Percentiles rank a stretch among this genome's conserved stretches.
Evolutionary conservation across 2,888 invertebrate species (phyloP).

Genomic region (Parthenolecanium corni): DNA sequence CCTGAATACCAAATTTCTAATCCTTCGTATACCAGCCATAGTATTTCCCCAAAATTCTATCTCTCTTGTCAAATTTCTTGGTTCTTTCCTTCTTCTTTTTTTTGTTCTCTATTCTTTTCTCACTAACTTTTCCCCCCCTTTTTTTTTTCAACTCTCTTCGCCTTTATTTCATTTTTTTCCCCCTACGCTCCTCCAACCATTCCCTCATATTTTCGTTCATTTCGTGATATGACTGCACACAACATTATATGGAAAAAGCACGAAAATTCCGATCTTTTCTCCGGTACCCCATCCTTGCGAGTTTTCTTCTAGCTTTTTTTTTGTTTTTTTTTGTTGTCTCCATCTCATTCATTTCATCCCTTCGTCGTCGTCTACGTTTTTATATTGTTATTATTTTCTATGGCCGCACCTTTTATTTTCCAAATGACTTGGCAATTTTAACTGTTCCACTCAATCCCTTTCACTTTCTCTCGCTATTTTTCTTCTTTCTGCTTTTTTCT

Average conservation of each 20-base stretch:
- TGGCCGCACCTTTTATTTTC: constrained; percentile 27
- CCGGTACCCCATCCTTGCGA: no score
- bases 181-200: neutral
- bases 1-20: constrained; percentile 24
- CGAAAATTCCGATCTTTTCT: constrained; percentile 13
- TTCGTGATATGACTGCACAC: constrained; percentile 19
- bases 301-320: neutral
- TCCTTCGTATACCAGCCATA: neutral
- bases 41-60: constrained; percentile 26
- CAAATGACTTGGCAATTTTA: constrained; percentile 27
- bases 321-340: constrained; percentile 8
- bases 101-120: neutral
- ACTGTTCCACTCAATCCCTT: neutral
- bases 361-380: neutral
- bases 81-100: neutral
- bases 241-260: neutral
- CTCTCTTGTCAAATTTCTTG: constrained; percentile 25
- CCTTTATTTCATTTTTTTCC: neutral
- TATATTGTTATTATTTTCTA: constrained; percentile 27
- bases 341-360: neutral
- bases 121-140: neutral
- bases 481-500: neutral
- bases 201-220: neutral
- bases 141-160: neutral
- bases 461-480: neutral